Percentiles rank a stretch among this genome's conserved stretches.
phyloP scores from a whole-genome alignment of 2,113 vertebrate genomes.

The Lepisosteus oculatus region DNA sequence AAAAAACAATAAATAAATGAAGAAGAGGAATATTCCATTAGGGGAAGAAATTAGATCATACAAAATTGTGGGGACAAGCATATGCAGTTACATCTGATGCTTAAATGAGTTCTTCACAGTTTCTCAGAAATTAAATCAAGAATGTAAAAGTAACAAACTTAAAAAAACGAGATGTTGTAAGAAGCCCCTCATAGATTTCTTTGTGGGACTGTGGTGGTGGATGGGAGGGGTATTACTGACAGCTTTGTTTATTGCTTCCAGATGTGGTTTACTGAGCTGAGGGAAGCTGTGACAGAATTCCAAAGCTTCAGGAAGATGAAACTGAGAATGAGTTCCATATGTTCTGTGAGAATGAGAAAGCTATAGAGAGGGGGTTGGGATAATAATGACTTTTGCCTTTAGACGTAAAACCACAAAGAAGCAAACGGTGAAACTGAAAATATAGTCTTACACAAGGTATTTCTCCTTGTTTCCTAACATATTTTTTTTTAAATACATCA shows the following conservation, averaged over 20 bases:
- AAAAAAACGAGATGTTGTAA: not conserved
- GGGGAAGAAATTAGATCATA: not conserved
- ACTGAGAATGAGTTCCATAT: constrained; percentile 6
- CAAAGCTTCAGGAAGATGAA: not conserved
- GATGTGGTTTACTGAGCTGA: not conserved
- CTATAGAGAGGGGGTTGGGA: not conserved
- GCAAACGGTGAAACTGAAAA: too few relatives aligned
- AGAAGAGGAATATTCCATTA: not conserved
- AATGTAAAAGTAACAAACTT: not conserved
- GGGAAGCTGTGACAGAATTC: not conserved
- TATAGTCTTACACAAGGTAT: too few relatives aligned
- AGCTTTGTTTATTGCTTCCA: constrained; percentile 6
- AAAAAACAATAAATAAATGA: not conserved
- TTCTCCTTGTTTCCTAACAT: too few relatives aligned
- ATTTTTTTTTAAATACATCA: too few relatives aligned
- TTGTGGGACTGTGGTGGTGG: not conserved
- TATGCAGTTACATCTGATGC: too few relatives aligned
- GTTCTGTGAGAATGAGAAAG: not conserved
- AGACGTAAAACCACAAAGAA: not conserved
- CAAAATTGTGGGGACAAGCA: not conserved
- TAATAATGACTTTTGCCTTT: not conserved
- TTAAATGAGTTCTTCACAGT: too few relatives aligned
- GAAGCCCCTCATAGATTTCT: not conserved
- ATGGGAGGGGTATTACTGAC: not conserved
- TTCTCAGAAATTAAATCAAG: not conserved